A percentile compares a stretch with the other conserved stretches of the same genome.
phyloP scores from a whole-genome alignment of 2,888 invertebrate genomes.

The Chaitophorus viminalis region DNA sequence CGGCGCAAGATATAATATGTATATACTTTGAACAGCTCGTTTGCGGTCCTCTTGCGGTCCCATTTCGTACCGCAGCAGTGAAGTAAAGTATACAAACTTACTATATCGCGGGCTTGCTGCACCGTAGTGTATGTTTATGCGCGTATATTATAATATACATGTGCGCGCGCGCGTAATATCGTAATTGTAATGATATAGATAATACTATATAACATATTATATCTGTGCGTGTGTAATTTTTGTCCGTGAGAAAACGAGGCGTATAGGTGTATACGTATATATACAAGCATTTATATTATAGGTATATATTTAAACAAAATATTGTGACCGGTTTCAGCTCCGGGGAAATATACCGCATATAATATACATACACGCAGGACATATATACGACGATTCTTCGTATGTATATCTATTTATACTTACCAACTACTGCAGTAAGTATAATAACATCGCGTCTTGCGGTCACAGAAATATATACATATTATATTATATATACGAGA shows the following conservation, averaged over 20 bases:
- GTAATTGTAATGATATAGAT: constrained; percentile 32
- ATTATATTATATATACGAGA: not conserved
- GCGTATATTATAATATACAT: not conserved
- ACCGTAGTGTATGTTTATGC: too few relatives aligned
- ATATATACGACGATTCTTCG: not conserved
- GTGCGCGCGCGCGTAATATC: not conserved
- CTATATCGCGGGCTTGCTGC: not conserved
- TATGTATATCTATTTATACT: not conserved
- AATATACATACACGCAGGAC: not conserved
- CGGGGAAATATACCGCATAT: not conserved
- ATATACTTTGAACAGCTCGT: constrained; percentile 25
- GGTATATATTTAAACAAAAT: not conserved
- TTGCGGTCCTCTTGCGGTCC: constrained; percentile 46
- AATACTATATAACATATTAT: not conserved
- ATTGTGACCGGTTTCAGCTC: constrained; percentile 30
- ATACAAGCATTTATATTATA: not conserved
- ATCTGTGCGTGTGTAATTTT: constrained; percentile 29
- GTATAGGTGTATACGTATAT: not conserved
- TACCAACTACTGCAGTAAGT: not conserved
- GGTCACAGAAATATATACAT: constrained; percentile 1
- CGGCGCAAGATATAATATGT: not conserved
- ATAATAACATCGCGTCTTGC: constrained; percentile 25
- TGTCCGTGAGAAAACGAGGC: constrained; percentile 58
- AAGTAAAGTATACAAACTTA: not conserved
- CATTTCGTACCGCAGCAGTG: constrained; percentile 19